These are phyloP conservation scores for Acanthurus tractus DNA, from an alignment of 2,797 vertebrate genomes.

Conservation along the genomic window DNA sequence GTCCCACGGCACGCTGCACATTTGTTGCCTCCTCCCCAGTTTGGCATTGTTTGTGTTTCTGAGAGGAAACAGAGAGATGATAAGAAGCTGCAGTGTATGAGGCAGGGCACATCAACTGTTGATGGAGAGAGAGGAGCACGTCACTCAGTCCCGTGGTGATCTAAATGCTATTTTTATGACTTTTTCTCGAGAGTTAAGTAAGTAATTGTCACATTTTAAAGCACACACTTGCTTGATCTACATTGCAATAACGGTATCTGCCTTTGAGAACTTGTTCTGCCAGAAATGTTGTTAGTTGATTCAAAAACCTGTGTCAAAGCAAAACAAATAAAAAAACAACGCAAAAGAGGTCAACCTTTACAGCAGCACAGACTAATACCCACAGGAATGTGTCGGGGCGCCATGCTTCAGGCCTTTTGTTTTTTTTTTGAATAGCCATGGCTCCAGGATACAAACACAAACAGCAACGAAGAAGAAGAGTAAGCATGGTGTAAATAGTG, in stretches of 20 bases:
- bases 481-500: constrained; percentile 17
- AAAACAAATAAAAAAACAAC: neutral
- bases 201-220: neutral
- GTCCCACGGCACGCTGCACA: constrained; percentile 89
- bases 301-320: no score
- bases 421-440: constrained; percentile 1
- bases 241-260: neutral
- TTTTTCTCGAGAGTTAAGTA: neutral
- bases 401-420: constrained; percentile 24
- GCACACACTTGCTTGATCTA: neutral
- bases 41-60: constrained; percentile 87
- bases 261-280: neutral
- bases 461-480: constrained; percentile 4
- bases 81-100: neutral
- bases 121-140: neutral
- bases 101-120: neutral
- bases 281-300: no score
- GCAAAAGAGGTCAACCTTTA: constrained; percentile 44
- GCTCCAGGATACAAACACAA: constrained; percentile 27
- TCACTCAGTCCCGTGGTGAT: neutral
- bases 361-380: constrained; percentile 61
- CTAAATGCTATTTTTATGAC: neutral
- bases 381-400: constrained; percentile 61
- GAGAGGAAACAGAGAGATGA: neutral
- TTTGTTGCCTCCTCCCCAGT: constrained; percentile 96